Evolutionary conservation across 1,140 invertebrate species (phyloP), one percentile per base, ranked within the genome.

Genomic region (Brachionus calyciflorus): DNA sequence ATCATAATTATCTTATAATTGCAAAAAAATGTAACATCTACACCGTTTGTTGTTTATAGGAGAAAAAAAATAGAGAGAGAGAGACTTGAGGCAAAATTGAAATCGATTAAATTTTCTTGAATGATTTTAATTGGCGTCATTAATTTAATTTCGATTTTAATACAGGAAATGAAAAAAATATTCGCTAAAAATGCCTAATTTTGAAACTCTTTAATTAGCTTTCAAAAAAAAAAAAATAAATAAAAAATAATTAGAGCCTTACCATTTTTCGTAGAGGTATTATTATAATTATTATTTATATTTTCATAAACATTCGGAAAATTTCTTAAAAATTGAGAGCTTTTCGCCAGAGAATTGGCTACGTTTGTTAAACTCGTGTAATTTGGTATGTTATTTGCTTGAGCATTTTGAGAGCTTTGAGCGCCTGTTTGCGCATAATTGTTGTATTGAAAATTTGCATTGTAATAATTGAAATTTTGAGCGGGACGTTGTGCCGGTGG

Each of bases 251-350:
- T 49, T 49, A n/a, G 17, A 30, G 26, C 2, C 21, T 63, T 63
- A 63, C 57, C 33, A 19, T 63, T 30, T 63, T 19, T 63, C 5
- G 28, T 17, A 37, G 57, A 63, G 24, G 57, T 37, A 12, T 2
- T n/a, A n/a, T n/a, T 19, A 2, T 1, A 17, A 17, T 46, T 19
- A 21, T 63, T 63, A 17, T 9, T 63, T 17, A 63, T 14, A 63
- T 30, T 33, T 37, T 63, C 57, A 40, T 63, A 19, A 19, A 21
- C 57, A 63, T 63, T 63, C 17, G 57, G 57, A 9, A 63, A 37
- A 63, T 63, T 63, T 19, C 30, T 30, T 33, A 63, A 40, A 40
- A 63, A 63, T 37, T 63, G 28, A 37, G 57, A 17, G 24, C 24
- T 63, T 37, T 40, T 63, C 9, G 57, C 17, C 14, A 63, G 37